Conservation (phyloP, 1,140 invertebrate species). For the Drosophila melanica region DNA sequence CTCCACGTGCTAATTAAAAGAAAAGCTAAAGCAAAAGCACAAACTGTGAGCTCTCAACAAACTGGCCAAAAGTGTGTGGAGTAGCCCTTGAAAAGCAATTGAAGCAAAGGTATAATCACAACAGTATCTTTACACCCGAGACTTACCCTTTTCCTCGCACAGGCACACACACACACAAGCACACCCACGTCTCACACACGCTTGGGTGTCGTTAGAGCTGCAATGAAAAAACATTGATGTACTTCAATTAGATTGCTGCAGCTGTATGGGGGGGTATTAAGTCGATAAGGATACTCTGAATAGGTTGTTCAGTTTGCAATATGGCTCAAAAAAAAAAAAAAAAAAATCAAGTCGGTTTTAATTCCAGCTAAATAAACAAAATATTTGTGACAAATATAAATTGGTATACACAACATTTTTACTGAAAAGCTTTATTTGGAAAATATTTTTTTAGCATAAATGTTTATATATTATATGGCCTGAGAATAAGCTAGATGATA, state of each 20-base stretch:
- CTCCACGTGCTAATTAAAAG: slow-evolving; percentile 59
- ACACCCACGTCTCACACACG: slow-evolving; percentile 19
- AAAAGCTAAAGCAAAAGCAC: slow-evolving; percentile 26
- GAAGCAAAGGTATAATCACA: slow-evolving; percentile 64
- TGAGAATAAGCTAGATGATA: too few species aligned
- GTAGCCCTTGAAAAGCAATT: slow-evolving; percentile 45
- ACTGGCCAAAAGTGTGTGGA: slow-evolving; percentile 18
- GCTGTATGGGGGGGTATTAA: slow-evolving; percentile 1
- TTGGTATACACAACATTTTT: too few species aligned
- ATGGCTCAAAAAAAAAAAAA: neutral
- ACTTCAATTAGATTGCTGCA: slow-evolving; percentile 63
- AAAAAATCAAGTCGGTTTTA: neutral
- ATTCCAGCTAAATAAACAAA: neutral
- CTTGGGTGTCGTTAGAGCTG: slow-evolving; percentile 74
- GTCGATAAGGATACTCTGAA: neutral
- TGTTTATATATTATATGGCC: too few species aligned
- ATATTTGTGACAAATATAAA: neutral
- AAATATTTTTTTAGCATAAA: too few species aligned
- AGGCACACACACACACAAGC: slow-evolving; percentile 11
- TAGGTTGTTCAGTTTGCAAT: neutral
- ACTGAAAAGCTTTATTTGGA: too few species aligned
- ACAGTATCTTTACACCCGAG: slow-evolving; percentile 61
- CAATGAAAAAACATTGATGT: slow-evolving; percentile 69
- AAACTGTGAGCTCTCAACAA: slow-evolving; percentile 36
- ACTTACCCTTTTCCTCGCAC: slow-evolving; percentile 58